A percentile compares a stretch with the other conserved stretches of the same genome.
These are phyloP conservation scores for Neostethus bicornis DNA, from an alignment of 2,797 vertebrate genomes.

Conservation along the genomic window DNA sequence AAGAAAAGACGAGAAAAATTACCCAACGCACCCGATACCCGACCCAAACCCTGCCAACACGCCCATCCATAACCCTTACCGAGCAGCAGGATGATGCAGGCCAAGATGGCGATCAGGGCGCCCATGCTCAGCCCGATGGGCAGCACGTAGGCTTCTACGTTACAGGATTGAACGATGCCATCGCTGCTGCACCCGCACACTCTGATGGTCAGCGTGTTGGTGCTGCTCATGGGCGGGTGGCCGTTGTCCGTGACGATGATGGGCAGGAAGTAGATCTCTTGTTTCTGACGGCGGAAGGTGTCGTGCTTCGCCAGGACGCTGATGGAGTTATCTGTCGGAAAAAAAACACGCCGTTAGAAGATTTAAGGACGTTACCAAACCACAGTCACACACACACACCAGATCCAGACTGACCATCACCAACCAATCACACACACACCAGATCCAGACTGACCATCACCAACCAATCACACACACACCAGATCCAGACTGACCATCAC, in stretches of 20 bases:
- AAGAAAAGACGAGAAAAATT: no score
- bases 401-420: no score
- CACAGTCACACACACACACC: no score
- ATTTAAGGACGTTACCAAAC: no score
- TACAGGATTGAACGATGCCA: constrained; percentile 93
- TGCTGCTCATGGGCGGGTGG: constrained; percentile 95
- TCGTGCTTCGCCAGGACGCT: constrained; percentile 94
- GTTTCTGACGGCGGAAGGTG: constrained; percentile 93
- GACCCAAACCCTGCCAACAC: no score
- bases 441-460: no score
- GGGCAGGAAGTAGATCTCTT: constrained; percentile 94
- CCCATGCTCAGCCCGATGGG: constrained; percentile 99
- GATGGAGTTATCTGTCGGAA: constrained; percentile 91
- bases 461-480: no score
- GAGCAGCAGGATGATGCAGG: constrained; percentile 94
- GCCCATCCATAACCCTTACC: no score
- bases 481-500: no score
- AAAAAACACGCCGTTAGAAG: constrained; percentile 50
- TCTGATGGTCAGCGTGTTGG: constrained; percentile 95
- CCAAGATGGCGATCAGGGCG: constrained; percentile 96
- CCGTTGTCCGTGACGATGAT: constrained; percentile 95
- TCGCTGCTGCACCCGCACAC: constrained; percentile 97
- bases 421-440: no score
- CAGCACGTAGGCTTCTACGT: constrained; percentile 93
- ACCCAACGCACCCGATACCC: no score